These are phyloP conservation scores for Yasuhikotakia modesta DNA, from an alignment of 2,797 vertebrate genomes.

Conservation along the genomic window DNA sequence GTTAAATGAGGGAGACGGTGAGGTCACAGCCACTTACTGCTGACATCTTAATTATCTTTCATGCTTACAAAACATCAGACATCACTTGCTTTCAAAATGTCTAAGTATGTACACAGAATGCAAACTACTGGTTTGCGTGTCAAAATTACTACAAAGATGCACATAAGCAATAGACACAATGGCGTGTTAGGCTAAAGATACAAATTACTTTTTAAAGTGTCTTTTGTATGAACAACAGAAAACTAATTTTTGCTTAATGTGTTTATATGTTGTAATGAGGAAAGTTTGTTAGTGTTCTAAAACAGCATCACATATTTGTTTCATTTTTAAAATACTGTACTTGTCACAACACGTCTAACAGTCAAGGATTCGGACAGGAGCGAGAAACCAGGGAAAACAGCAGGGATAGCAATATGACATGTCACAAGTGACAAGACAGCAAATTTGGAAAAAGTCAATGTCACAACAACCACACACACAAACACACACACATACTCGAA, in stretches of 20 bases:
- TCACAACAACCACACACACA: background rate
- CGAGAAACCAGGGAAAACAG: background rate
- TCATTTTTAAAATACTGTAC: conserved; percentile 31
- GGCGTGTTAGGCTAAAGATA: background rate
- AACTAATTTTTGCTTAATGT: conserved; percentile 17
- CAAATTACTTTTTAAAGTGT: background rate
- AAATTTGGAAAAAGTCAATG: background rate
- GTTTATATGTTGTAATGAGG: background rate
- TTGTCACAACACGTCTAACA: conserved; percentile 31
- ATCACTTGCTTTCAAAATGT: background rate
- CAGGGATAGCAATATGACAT: conserved; percentile 7
- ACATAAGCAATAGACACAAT: background rate
- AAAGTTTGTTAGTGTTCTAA: background rate
- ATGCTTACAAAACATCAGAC: conserved; percentile 19
- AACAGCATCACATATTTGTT: conserved; percentile 16
- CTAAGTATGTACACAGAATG: conserved; percentile 18
- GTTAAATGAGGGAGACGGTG: conserved; percentile 25
- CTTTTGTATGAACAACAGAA: too few species aligned
- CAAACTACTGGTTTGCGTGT: conserved; percentile 16
- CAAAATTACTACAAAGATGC: background rate
- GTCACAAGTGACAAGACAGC: too few species aligned
- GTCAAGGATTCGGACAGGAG: background rate
- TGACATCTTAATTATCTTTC: conserved; percentile 21
- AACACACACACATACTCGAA: background rate
- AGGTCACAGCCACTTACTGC: conserved; percentile 27